Base-by-base conservation (phyloP, 2,888 invertebrate species). In the Lypha dubia region DNA sequence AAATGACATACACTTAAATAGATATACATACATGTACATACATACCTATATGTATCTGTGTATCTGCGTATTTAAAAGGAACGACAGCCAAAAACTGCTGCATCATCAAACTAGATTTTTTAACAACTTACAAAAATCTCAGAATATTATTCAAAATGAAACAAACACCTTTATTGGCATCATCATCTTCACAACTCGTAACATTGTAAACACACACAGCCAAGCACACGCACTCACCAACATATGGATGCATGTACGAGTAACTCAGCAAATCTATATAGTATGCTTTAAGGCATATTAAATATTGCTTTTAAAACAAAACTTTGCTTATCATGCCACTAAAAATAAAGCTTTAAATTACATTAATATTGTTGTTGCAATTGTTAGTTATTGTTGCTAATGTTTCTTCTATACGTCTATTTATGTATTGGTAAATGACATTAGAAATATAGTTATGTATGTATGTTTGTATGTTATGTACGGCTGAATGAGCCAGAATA, bases 91-190 rank as follows among this genome's bases (percentile, higher is more conserved):
- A 22, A 74, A 74, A 46, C 35, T 74, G 74, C 68, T 79, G 79
- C 56, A 70, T 83, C 74, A 79, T 83, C 76, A 83, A 6, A 73
- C 56, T 63, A 17, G 4, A 46, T 73, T 63, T 58, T 73, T 15
- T 28, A 73, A n/a, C 73, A 74, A 46, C 53, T 58, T 56, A 22
- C 17, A 17, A 24, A n/a, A 75, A 63, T 63, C 53, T 74, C 22
- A 63, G 9, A 44, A 70, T 63, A 62, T 22, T 46, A 46, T 67
- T 63, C 56, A 51, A 46, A 7, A 46, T 58, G 20, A 46, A 75
- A 65, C 20, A 38, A 73, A 79, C 63, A 68, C 68, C 62, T 79
- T 79, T 79, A 74, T 83, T 83, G 74, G 83, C 79, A 79, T 58
- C 83, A 75, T 63, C 46, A 53, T 53, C n/a, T n/a, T n/a, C 15